phyloP scores from a whole-genome alignment of 2,797 vertebrate species.

The Crocodylus rhombifer region DNA sequence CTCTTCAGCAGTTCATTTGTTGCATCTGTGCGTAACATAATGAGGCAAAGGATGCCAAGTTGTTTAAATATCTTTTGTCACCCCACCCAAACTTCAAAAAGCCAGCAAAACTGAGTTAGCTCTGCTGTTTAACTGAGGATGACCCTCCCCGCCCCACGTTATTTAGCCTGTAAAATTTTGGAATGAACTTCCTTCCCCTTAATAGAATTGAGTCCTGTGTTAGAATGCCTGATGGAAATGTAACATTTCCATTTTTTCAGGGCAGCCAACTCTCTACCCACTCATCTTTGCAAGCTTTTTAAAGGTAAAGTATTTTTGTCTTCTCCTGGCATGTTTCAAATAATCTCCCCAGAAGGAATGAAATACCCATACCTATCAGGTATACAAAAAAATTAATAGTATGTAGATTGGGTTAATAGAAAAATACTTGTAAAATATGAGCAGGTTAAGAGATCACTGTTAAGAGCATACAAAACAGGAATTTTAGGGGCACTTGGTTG shows the following conservation, averaged over 20 bases:
- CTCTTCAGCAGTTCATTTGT: background rate
- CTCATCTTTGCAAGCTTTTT: background rate
- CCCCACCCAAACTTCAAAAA: background rate
- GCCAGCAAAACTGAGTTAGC: background rate
- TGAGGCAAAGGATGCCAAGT: background rate
- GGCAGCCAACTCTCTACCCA: background rate
- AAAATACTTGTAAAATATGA: background rate
- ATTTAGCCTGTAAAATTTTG: background rate
- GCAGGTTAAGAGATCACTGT: background rate
- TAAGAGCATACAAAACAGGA: fast-evolving
- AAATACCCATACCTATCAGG: background rate
- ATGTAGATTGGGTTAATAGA: background rate
- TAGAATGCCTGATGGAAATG: background rate
- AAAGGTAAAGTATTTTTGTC: background rate
- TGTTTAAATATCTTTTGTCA: background rate
- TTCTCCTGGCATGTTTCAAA: background rate
- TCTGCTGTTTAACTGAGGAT: background rate
- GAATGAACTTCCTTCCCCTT: background rate
- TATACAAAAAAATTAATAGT: background rate
- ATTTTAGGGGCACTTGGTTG: background rate
- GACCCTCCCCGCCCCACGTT: background rate
- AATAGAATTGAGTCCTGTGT: background rate
- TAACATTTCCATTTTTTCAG: background rate
- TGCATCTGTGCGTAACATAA: fast-evolving
- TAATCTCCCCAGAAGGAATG: background rate